Evolutionary conservation across 1,140 invertebrate species (phyloP).

Genomic region (Neuroterus valhalla): DNA sequence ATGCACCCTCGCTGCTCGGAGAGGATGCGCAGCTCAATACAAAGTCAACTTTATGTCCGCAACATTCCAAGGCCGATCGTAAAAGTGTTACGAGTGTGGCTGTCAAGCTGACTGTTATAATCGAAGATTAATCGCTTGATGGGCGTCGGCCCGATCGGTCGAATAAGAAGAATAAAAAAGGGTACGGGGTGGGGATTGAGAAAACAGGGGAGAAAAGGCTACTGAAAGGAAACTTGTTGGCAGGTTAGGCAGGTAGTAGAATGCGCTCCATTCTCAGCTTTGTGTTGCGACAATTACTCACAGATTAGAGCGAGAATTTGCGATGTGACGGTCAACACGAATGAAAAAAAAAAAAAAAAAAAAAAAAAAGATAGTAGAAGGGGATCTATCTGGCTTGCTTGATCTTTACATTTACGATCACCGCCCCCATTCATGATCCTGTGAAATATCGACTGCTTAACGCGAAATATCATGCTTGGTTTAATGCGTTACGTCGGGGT

Average conservation of each 20-base stretch:
- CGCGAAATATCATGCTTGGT: constrained; percentile 37
- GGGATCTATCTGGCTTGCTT: constrained; percentile 57
- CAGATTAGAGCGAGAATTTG: constrained; percentile 68
- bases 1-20: background rate
- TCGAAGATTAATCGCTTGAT: constrained; percentile 64
- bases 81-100: constrained; percentile 62
- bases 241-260: constrained; percentile 15
- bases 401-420: constrained; percentile 65
- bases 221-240: constrained; percentile 32
- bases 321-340: constrained; percentile 48
- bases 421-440: constrained; percentile 46
- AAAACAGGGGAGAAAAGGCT: constrained; percentile 38
- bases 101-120: constrained; percentile 59
- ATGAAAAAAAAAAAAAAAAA: background rate
- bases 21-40: background rate
- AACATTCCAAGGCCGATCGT: constrained; percentile 39
- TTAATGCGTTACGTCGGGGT: background rate
- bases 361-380: constrained; percentile 29
- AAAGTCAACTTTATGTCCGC: constrained; percentile 17
- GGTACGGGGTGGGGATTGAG: constrained; percentile 13
- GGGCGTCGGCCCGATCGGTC: constrained; percentile 39
- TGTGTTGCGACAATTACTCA: constrained; percentile 63
- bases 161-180: constrained; percentile 17
- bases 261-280: background rate
- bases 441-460: constrained; percentile 64